Evolutionary conservation across 2,113 vertebrate genomes (phyloP), one percentile per base, ranked within the genome.

Genomic region (Spea multiplicata): DNA sequence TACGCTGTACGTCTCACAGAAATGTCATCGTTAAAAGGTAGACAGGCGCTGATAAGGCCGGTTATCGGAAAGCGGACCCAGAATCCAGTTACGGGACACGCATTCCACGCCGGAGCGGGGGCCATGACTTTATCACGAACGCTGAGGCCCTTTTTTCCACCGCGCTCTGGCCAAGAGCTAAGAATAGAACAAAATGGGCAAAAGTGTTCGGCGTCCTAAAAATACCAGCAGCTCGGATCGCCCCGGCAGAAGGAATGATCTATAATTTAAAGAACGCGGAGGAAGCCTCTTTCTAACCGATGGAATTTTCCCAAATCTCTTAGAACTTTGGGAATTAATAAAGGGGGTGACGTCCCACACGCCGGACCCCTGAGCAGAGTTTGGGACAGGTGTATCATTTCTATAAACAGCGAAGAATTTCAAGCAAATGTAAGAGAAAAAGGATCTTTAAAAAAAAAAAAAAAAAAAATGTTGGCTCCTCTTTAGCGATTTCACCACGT

Each of bases 171-270:
- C 84, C 87, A 47, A 83, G 84, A 65, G 68, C 87, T 91, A 92
- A 90, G 89, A 86, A 90, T 91, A 89, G 88, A 86, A 83, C 78
- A 50, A 83, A 84, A 30, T 8, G 57, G 57, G 65, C 16, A 90
- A 86, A 89, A 90, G 86, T 68, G 52, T 81, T 78, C 88, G 84
- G 86, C 30, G 8, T 3, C 89, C 87, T 89, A 91, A 92, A 91
- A 89, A 91, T 84, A 90, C 84, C 84, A 84, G 88, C 88, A 88
- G 91, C 80, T 91, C 89, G 89, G 88, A 76, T 76, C 68, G 74
- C 74, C 52, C 46, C 65, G 46, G 74, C 16, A 48, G 3, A 66
- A 49, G 16, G 65, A 57, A 71, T 52, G 68, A 49, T 9, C 17
- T 14, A 50, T 14, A 48, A 55, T 44, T 48, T 50, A 10, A 16